phyloP scores from a whole-genome alignment of 2,113 vertebrate genomes.

The Picathartes gymnocephalus region DNA sequence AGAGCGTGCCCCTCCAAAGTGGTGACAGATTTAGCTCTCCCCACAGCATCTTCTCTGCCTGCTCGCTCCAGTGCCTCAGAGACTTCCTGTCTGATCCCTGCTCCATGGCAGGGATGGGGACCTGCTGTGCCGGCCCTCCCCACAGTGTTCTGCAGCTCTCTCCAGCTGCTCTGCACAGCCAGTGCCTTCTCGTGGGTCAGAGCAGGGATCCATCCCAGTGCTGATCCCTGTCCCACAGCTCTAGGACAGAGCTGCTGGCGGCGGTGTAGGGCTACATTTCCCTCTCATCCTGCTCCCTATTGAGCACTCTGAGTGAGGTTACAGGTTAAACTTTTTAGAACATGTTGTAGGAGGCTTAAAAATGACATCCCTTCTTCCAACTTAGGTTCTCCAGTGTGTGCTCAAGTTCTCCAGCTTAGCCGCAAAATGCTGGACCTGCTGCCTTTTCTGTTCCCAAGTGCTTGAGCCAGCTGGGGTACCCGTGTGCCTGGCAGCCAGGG shows the following conservation, averaged over 20 bases:
- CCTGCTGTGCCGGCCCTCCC: not conserved
- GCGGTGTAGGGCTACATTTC: rapidly evolving
- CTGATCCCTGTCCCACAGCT: not conserved
- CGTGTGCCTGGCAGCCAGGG: not conserved
- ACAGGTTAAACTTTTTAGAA: not conserved
- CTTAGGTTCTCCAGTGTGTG: not conserved
- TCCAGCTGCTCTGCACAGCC: not conserved
- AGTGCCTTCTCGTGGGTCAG: rapidly evolving
- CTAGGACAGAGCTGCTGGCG: not conserved
- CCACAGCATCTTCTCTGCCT: not conserved
- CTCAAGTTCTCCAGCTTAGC: not conserved
- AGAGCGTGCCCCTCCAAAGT: rapidly evolving
- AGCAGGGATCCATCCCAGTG: not conserved
- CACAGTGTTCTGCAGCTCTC: not conserved
- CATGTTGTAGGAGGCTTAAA: not conserved
- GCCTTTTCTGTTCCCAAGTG: not conserved
- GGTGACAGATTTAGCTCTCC: not conserved
- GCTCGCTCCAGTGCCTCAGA: not conserved
- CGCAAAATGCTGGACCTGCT: not conserved
- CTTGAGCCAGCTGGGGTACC: not conserved
- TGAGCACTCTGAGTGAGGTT: not conserved
- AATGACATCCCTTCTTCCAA: not conserved
- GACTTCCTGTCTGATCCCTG: not conserved
- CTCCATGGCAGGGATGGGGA: not conserved
- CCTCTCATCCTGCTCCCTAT: not conserved